Percentiles rank a stretch among this genome's conserved stretches.
Evolutionary conservation across 2,888 invertebrate genomes (phyloP).

Genomic region (Torymus tubicola): DNA sequence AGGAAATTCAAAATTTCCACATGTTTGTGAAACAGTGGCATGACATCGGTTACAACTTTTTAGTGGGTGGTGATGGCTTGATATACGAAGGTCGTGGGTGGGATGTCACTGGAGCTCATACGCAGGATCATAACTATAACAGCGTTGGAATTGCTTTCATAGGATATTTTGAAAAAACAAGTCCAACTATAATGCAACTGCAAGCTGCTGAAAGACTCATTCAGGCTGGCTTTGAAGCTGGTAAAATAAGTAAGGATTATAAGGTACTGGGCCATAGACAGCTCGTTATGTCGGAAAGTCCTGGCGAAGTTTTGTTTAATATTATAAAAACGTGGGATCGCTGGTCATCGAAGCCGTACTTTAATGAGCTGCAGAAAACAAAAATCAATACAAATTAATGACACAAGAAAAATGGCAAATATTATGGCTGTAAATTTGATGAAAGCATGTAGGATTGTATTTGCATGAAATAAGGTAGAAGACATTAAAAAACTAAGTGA

Average conservation of each 20-base stretch:
- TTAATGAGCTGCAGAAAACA: no score
- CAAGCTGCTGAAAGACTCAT: slow-evolving; percentile 82
- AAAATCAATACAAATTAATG: no score
- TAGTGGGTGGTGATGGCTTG: slow-evolving; percentile 87
- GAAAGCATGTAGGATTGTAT: no score
- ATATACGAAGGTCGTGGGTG: slow-evolving; percentile 87
- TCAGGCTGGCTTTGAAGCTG: slow-evolving; percentile 80
- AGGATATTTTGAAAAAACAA: slow-evolving; percentile 81
- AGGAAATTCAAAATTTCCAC: slow-evolving; percentile 76
- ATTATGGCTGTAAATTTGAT: no score
- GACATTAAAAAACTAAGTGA: no score
- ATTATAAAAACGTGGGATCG: slow-evolving; percentile 56
- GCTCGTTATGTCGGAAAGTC: slow-evolving; percentile 78
- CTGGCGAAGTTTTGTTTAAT: slow-evolving; percentile 54
- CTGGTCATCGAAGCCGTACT: slow-evolving; percentile 49
- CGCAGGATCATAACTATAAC: slow-evolving; percentile 81
- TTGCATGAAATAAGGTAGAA: no score
- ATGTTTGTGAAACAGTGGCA: slow-evolving; percentile 82
- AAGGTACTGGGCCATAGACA: slow-evolving; percentile 84
- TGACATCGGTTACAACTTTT: slow-evolving; percentile 87
- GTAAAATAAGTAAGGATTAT: slow-evolving; percentile 82
- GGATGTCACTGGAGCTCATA: slow-evolving; percentile 85
- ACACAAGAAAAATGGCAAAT: no score
- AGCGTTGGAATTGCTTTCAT: slow-evolving; percentile 86
- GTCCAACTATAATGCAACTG: slow-evolving; percentile 73